Evolutionary conservation across 1,140 invertebrate genomes (phyloP).

Genomic region (Xylocopa sonorina): DNA sequence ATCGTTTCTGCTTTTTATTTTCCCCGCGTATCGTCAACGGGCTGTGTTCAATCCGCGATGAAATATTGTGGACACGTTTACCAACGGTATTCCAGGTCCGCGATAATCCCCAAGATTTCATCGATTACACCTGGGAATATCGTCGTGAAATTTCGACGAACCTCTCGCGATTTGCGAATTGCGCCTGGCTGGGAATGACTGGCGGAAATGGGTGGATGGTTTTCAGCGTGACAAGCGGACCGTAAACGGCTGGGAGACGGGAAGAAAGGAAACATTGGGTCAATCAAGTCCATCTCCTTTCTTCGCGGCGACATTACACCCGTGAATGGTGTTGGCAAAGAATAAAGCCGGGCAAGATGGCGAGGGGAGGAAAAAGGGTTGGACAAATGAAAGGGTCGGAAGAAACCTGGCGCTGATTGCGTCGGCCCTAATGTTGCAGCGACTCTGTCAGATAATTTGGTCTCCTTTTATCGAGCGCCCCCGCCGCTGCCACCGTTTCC

Average conservation of each 20-base stretch:
- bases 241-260: slow-evolving; percentile 8
- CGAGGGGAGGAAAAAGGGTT: neutral
- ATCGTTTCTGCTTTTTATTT: neutral
- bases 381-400: slow-evolving; percentile 26
- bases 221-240: neutral
- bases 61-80: neutral
- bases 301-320: slow-evolving; percentile 20
- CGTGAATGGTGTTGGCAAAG: neutral
- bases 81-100: neutral
- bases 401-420: slow-evolving; percentile 44
- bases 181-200: neutral
- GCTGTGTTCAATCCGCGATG: neutral
- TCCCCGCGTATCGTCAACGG: neutral
- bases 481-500: neutral
- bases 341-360: neutral
- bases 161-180: neutral
- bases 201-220: neutral
- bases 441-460: slow-evolving; percentile 33
- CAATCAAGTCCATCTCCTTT: slow-evolving; percentile 30
- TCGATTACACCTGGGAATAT: slow-evolving; percentile 1
- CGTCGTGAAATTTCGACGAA: neutral
- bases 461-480: slow-evolving; percentile 21
- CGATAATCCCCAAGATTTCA: neutral
- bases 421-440: slow-evolving; percentile 36
- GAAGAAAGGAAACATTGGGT: slow-evolving; percentile 34